Percentiles rank a stretch among this genome's conserved stretches.
Evolutionary conservation across 2,113 vertebrate species (phyloP).

Genomic region (Steatornis caripensis): DNA sequence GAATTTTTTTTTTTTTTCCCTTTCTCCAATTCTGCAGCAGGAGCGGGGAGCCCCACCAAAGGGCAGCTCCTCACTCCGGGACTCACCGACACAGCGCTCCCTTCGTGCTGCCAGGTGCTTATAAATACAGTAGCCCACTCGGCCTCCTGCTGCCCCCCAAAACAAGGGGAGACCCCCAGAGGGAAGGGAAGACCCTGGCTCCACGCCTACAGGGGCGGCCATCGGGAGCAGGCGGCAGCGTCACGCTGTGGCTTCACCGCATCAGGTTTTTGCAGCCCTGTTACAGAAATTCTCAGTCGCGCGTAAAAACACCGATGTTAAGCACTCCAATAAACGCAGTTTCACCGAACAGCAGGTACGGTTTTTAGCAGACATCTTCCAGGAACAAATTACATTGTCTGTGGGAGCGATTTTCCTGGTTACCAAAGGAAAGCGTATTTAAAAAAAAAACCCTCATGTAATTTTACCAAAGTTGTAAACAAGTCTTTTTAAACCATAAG

Average conservation of each 20-base stretch:
- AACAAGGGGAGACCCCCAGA: background rate
- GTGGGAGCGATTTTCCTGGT: background rate
- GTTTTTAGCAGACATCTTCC: background rate
- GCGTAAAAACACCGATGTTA: background rate
- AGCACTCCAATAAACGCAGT: background rate
- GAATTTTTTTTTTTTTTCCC: no score
- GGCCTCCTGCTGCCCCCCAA: no score
- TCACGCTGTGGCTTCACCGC: no score
- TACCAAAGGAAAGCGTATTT: background rate
- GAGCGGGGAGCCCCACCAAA: no score
- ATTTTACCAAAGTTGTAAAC: background rate
- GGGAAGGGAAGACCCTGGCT: rapidly evolving
- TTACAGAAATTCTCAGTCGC: background rate
- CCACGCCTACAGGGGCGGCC: no score
- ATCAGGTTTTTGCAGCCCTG: background rate
- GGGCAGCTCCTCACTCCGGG: background rate
- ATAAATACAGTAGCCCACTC: no score
- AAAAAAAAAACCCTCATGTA: background rate
- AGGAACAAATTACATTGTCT: rapidly evolving
- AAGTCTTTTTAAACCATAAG: background rate
- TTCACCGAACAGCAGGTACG: background rate
- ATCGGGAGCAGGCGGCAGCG: background rate
- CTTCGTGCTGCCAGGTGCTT: no score
- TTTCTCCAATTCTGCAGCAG: background rate
- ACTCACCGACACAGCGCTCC: background rate